These are phyloP conservation scores for Glandiceps talaboti DNA, from an alignment of 53 echinoderm and acorn worm genomes.

Conservation along the genomic window DNA sequence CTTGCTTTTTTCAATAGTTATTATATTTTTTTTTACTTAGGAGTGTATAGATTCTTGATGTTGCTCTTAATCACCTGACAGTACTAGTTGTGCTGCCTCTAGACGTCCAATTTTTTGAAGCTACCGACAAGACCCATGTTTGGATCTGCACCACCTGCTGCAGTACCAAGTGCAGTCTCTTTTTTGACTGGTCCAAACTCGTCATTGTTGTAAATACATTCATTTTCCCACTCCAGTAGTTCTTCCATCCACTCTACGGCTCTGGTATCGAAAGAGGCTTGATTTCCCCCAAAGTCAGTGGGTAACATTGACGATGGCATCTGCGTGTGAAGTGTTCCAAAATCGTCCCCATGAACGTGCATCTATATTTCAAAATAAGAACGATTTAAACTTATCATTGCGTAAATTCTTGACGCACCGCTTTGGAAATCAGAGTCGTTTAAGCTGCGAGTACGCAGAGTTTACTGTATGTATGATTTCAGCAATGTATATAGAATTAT, in stretches of 20 bases:
- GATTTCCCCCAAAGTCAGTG: not conserved
- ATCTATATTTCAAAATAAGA: no score
- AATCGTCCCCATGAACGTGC: not conserved
- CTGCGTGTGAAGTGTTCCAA: not conserved
- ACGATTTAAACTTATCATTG: no score
- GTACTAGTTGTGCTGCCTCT: no score
- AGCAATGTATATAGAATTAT: no score
- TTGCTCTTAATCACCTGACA: no score
- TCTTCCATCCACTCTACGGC: not conserved
- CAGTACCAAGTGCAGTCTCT: not conserved
- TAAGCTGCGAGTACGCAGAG: no score
- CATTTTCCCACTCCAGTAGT: not conserved
- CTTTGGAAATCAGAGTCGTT: no score
- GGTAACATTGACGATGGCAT: not conserved
- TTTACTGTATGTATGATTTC: no score
- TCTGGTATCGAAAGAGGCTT: not conserved
- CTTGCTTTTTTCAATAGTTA: no score
- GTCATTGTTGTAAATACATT: not conserved
- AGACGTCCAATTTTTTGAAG: not conserved
- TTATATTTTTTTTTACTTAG: no score
- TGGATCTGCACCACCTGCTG: not conserved
- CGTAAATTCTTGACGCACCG: no score
- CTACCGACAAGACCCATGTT: not conserved
- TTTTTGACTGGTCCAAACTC: not conserved
- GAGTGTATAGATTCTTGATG: no score